Evolutionary conservation across 2,888 invertebrate genomes (phyloP).

Genomic region (Sinentomon sp.): DNA sequence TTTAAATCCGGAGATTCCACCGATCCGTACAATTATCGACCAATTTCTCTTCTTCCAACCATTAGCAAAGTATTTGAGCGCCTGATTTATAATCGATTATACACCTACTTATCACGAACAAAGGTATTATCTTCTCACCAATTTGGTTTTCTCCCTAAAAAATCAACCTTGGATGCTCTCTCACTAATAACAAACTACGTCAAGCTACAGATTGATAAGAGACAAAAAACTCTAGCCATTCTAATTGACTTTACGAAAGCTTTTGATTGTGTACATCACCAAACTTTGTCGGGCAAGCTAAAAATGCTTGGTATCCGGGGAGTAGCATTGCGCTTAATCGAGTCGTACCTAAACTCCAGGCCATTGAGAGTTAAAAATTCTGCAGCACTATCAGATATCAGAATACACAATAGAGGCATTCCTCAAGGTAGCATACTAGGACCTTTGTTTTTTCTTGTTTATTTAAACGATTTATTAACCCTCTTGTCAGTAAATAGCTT

Average conservation of each 20-base stretch:
- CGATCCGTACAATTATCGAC: neutral
- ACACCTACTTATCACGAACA: neutral
- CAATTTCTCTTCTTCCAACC: neutral
- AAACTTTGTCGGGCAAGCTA: slow-evolving; percentile 2
- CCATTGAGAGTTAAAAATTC: too few relatives aligned
- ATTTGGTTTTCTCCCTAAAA: slow-evolving; percentile 6
- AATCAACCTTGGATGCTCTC: slow-evolving; percentile 9
- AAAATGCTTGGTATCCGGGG: too few relatives aligned
- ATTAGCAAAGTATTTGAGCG: slow-evolving; percentile 8
- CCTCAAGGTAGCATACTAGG: too few relatives aligned
- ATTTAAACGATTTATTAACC: too few relatives aligned
- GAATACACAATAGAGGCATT: too few relatives aligned
- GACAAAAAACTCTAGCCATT: slow-evolving; percentile 5
- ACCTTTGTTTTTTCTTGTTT: too few relatives aligned
- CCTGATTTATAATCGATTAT: slow-evolving; percentile 4
- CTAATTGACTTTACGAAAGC: slow-evolving; percentile 10
- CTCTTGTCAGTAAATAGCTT: too few relatives aligned
- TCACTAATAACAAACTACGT: slow-evolving; percentile 7
- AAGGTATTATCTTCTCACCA: neutral
- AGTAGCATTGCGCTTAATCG: too few relatives aligned
- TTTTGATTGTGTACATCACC: slow-evolving; percentile 6
- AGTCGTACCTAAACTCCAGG: too few relatives aligned
- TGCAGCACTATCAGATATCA: too few relatives aligned
- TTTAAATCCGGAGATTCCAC: neutral
- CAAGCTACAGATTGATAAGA: slow-evolving; percentile 1